Conservation (phyloP, 2,797 vertebrate species). For the Typhlichthys eigenmanni region DNA sequence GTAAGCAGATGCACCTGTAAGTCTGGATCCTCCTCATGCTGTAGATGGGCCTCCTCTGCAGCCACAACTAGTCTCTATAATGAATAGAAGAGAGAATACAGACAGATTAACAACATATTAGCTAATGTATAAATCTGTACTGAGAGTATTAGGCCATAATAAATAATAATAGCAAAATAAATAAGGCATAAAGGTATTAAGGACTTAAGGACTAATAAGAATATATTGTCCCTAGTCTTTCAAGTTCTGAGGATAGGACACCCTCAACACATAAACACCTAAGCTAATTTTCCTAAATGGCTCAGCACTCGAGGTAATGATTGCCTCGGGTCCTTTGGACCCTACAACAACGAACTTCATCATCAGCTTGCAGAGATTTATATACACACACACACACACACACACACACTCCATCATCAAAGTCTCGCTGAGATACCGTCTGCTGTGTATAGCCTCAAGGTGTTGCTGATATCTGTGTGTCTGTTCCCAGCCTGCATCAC, state of each 20-base stretch:
- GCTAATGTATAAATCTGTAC: conserved; percentile 14
- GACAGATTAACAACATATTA: not conserved
- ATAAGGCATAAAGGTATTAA: conserved; percentile 3
- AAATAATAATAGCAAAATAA: conserved; percentile 3
- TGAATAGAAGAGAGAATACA: not conserved
- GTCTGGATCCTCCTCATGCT: conserved; percentile 93
- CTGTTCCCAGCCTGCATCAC: conserved; percentile 6
- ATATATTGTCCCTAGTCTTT: not conserved
- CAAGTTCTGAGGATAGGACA: not conserved
- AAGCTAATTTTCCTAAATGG: conserved; percentile 64
- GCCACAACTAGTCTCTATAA: conserved; percentile 92
- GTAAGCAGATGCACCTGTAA: conserved; percentile 81
- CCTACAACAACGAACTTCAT: conserved; percentile 39
- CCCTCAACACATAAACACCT: conserved; percentile 20
- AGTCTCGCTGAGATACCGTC: conserved; percentile 39
- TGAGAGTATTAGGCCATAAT: conserved; percentile 29
- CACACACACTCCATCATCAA: conserved; percentile 33
- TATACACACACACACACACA: conserved; percentile 9
- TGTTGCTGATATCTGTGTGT: conserved; percentile 22
- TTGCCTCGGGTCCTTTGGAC: conserved; percentile 57
- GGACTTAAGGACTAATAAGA: too few relatives aligned
- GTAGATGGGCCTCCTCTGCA: conserved; percentile 94
- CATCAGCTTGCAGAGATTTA: conserved; percentile 14
- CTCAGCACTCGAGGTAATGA: conserved; percentile 63
- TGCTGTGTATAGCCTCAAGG: conserved; percentile 44